phyloP scores from a whole-genome alignment of 2,113 vertebrate species.

The Daubentonia madagascariensis region DNA sequence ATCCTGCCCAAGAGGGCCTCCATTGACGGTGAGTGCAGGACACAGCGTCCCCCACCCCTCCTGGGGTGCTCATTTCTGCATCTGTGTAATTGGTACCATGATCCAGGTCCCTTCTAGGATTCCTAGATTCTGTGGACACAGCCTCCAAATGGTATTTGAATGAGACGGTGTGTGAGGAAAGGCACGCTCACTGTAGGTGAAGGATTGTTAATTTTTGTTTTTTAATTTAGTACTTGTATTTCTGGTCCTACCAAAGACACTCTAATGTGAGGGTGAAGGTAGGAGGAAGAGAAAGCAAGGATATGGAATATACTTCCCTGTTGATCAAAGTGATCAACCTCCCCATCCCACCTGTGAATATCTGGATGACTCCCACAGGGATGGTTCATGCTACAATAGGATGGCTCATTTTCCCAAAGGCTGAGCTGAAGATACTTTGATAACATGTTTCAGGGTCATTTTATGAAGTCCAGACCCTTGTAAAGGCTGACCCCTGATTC shows the following conservation, averaged over 20 bases:
- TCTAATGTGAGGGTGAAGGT: not conserved
- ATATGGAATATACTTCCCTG: no score
- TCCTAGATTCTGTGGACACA: not conserved
- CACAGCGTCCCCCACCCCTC: not conserved
- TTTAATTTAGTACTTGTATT: not conserved
- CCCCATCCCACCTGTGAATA: not conserved
- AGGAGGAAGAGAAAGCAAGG: not conserved
- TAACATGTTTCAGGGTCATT: not conserved
- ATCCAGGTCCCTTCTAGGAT: not conserved
- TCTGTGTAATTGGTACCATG: not conserved
- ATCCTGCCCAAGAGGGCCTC: conserved; percentile 92
- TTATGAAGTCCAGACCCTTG: not conserved
- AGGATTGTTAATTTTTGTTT: not conserved
- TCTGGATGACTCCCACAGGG: not conserved
- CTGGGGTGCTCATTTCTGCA: not conserved
- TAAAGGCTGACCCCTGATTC: not conserved
- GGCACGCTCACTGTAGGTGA: not conserved
- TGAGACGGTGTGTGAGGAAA: not conserved
- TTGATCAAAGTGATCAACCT: not conserved
- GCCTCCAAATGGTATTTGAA: not conserved
- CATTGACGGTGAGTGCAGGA: conserved; percentile 83
- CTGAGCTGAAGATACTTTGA: not conserved
- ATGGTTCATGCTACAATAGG: not conserved
- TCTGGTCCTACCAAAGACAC: not conserved
- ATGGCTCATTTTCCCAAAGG: not conserved